A percentile compares a stretch with the other conserved stretches of the same genome.
Evolutionary conservation across 2,888 invertebrate genomes (phyloP).

Genomic region (Opisthograptis luteolata): DNA sequence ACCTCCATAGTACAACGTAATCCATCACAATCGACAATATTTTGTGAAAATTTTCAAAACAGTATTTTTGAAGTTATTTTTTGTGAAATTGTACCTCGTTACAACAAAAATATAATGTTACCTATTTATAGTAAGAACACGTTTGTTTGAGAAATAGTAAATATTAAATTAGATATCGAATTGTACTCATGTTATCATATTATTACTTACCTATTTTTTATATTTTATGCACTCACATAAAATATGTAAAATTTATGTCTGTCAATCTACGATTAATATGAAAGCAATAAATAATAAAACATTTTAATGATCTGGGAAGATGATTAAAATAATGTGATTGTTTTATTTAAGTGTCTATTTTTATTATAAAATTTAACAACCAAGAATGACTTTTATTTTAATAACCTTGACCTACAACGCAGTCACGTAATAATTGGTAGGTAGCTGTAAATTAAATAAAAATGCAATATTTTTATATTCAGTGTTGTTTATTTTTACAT

Average conservation of each 20-base stretch:
- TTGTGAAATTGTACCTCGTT: constrained; percentile 32
- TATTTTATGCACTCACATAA: constrained; percentile 32
- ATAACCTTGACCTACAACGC: not conserved
- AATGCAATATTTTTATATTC: constrained; percentile 48
- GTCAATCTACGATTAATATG: constrained; percentile 23
- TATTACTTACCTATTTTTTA: constrained; percentile 24
- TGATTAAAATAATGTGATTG: constrained; percentile 33
- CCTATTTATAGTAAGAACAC: constrained; percentile 17
- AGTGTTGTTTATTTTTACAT: constrained; percentile 70
- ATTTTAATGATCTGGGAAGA: constrained; percentile 41
- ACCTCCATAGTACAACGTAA: constrained; percentile 11
- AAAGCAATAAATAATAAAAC: constrained; percentile 66
- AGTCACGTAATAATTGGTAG: too few species aligned
- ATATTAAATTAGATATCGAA: constrained; percentile 7
- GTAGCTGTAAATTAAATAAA: too few species aligned
- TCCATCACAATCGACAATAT: constrained; percentile 63
- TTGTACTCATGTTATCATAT: constrained; percentile 36
- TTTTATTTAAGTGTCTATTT: constrained; percentile 66
- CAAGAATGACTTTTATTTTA: constrained; percentile 6
- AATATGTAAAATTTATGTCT: constrained; percentile 21
- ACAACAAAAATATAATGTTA: constrained; percentile 17
- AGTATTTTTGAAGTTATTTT: constrained; percentile 60
- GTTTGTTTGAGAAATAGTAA: constrained; percentile 6
- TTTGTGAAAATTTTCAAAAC: constrained; percentile 61
- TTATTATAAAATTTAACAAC: constrained; percentile 63